Conservation (phyloP, 2,888 invertebrate genomes). For the Cartodere bifasciata region DNA sequence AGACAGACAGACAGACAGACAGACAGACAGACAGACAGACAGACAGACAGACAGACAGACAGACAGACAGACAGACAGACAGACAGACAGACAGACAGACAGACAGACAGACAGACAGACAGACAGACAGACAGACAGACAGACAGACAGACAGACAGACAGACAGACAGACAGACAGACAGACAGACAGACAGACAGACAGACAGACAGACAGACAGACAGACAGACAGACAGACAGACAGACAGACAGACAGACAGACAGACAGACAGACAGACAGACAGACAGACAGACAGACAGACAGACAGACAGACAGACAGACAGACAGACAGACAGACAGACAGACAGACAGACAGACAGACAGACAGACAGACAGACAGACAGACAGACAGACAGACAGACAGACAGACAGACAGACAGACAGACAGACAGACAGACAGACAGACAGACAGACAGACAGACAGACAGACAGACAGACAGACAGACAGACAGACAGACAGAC, state of each 20-base stretch:
- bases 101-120: slow-evolving; percentile 5
- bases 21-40: slow-evolving; percentile 5
- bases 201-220: slow-evolving; percentile 5
- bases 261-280: slow-evolving; percentile 5
- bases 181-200: slow-evolving; percentile 5
- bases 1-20: slow-evolving; percentile 5
- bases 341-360: not conserved
- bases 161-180: slow-evolving; percentile 5
- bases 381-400: not conserved
- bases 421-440: not conserved
- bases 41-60: slow-evolving; percentile 5
- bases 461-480: slow-evolving; percentile 6
- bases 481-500: slow-evolving; percentile 6
- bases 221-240: slow-evolving; percentile 5
- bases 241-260: slow-evolving; percentile 5
- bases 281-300: slow-evolving; percentile 3
- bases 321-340: not conserved
- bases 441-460: slow-evolving; percentile 6
- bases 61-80: slow-evolving; percentile 5
- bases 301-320: not conserved
- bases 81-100: slow-evolving; percentile 5
- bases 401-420: not conserved
- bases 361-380: not conserved
- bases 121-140: slow-evolving; percentile 5
- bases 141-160: slow-evolving; percentile 5